Evolutionary conservation across 2,888 invertebrate species (phyloP).

Genomic region (Clitarchus hookeri): DNA sequence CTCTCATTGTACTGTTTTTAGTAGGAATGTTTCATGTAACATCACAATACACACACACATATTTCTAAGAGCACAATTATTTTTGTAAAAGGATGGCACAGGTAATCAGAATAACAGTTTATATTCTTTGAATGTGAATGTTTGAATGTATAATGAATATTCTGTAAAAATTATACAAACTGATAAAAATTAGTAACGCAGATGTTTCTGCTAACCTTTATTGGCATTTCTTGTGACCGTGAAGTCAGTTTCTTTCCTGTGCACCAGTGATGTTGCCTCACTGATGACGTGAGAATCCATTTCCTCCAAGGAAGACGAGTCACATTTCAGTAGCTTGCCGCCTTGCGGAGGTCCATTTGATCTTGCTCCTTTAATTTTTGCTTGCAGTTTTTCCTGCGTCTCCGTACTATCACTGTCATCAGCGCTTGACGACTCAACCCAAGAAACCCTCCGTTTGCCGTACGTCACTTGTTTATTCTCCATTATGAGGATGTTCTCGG

Average conservation of each 20-base stretch:
- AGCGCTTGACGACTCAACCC: neutral
- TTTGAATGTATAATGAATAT: too few relatives aligned
- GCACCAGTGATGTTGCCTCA: neutral
- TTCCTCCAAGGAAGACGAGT: neutral
- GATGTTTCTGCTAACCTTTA: neutral
- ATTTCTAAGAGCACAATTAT: too few relatives aligned
- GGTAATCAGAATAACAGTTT: too few relatives aligned
- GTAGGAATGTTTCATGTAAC: too few relatives aligned
- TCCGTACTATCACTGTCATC: neutral
- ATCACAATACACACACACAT: too few relatives aligned
- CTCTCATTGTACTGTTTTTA: too few relatives aligned
- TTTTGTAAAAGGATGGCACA: too few relatives aligned
- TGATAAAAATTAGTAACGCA: neutral
- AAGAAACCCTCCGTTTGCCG: neutral
- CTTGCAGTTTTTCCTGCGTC: neutral
- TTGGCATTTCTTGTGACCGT: neutral
- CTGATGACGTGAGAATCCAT: neutral
- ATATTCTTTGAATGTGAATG: too few relatives aligned
- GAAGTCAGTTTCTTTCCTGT: neutral
- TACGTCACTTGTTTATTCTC: neutral
- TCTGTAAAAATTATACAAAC: too few relatives aligned
- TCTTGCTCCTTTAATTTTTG: neutral
- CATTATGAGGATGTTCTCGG: neutral
- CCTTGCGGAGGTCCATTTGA: neutral
- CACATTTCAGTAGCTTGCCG: neutral